phyloP scores from a whole-genome alignment of 2,113 vertebrate genomes.

The Arvicanthis niloticus region DNA sequence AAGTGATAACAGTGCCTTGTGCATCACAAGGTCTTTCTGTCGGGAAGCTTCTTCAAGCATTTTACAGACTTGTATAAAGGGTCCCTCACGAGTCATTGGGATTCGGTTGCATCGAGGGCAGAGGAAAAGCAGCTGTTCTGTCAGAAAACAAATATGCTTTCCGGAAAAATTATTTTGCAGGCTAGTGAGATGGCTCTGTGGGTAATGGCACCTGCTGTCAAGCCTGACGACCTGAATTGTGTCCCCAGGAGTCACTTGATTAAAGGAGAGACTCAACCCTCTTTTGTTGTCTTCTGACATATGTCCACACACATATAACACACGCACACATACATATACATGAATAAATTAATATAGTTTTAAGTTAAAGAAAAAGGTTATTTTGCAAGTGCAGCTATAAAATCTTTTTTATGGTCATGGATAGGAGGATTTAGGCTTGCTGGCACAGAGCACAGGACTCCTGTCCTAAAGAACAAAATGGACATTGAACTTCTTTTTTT shows the following conservation, averaged over 20 bases:
- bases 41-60: conserved; percentile 16
- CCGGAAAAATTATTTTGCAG: not conserved
- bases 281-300: not conserved
- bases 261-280: not conserved
- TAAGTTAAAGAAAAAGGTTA: not conserved
- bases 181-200: not conserved
- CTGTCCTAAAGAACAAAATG: not conserved
- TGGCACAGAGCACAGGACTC: not conserved
- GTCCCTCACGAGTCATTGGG: conserved; percentile 28
- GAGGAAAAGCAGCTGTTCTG: not conserved
- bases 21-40: not conserved
- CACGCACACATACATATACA: not conserved
- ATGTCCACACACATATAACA: too few species aligned
- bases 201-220: not conserved
- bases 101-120: not conserved
- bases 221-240: not conserved
- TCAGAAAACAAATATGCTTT: not conserved
- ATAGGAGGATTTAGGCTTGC: not conserved
- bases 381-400: not conserved
- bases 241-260: not conserved
- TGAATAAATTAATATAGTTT: not conserved
- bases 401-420: not conserved
- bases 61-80: conserved; percentile 53
- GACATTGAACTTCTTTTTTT: too few species aligned
- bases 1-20: conserved; percentile 27